Evolutionary conservation across 37 sponge, comb jelly and placozoan species (phyloP), one percentile per base, ranked within the genome.

Genomic region (Lycopodina hypogea): DNA sequence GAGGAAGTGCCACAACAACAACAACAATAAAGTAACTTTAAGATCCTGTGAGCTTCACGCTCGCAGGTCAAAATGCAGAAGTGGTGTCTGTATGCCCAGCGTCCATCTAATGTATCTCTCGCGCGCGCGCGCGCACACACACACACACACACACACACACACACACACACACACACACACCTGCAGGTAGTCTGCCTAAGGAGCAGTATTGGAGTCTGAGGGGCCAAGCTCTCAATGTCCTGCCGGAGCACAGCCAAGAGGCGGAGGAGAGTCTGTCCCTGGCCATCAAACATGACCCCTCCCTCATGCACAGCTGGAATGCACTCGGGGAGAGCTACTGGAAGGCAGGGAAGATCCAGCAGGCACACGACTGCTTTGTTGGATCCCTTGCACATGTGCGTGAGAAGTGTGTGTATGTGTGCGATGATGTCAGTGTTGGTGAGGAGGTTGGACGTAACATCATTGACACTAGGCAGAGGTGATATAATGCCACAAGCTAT

Each of bases 281-380:
- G 11, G 94, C 94, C 14, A 68, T 93, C 72, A 93, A 93, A 38
- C 81, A 86, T 29, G 83, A 90, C 51, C 94, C 94, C 7, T 39
- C 78, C 2, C 72, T 86, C 1, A 72, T 78, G 0, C 84, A 83
- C 33, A 92, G 86, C 4, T 94, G 95, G 95, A 88, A 87, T 60
- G 68, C 67, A 1, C 76, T 91, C 26, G 95, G 95, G 34, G 95
- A 94, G 68, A 76, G 83, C 56, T 94, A 88, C 67, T 94, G 95
- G 95, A 91, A 92, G 82, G 64, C 56, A 2, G 92, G 89, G 1
- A 84, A 92, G 29, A 63, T 92, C 0, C 50, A 40, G 42, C 85
- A 85, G 55, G 95, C 95, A 0, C 76, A 82, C 39, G 71, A 94
- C 86, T 94, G 95, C 78, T 94, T 94, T 60, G 30, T 26, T 6